Conservation (phyloP, 1,140 invertebrate genomes). For the Solenopsis invicta region DNA sequence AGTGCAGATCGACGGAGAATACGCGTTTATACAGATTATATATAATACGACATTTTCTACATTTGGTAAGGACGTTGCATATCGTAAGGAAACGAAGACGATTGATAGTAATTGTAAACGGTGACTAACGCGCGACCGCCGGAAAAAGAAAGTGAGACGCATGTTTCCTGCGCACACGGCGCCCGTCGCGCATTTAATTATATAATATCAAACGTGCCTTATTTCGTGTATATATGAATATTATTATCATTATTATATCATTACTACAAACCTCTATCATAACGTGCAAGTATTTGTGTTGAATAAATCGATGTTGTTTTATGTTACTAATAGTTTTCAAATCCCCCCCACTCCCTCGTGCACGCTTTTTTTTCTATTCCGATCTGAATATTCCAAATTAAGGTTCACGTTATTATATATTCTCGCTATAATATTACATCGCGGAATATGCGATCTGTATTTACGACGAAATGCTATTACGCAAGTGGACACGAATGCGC, state of each 20-base stretch:
- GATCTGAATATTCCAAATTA: background rate
- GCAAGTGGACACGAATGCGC: background rate
- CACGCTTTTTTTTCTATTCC: background rate
- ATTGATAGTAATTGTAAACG: slow-evolving; percentile 65
- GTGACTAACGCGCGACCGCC: slow-evolving; percentile 73
- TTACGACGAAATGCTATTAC: background rate
- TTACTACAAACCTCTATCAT: slow-evolving; percentile 83
- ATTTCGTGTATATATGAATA: slow-evolving; percentile 85
- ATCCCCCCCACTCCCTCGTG: background rate
- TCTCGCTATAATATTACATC: background rate
- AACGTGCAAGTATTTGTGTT: slow-evolving; percentile 85
- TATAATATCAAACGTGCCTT: slow-evolving; percentile 86
- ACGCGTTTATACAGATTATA: slow-evolving; percentile 74
- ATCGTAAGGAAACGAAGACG: slow-evolving; percentile 75
- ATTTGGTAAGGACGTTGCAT: slow-evolving; percentile 84
- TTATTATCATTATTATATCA: slow-evolving; percentile 82
- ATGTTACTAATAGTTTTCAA: slow-evolving; percentile 77
- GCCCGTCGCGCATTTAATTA: slow-evolving; percentile 78
- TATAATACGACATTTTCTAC: slow-evolving; percentile 82
- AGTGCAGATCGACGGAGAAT: slow-evolving; percentile 59
- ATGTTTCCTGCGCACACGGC: slow-evolving; percentile 59
- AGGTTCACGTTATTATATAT: background rate
- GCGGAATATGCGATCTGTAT: background rate
- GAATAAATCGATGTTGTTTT: slow-evolving; percentile 86
- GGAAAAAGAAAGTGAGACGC: slow-evolving; percentile 23